phyloP scores from a whole-genome alignment of 35 echinoderm and acorn worm species.

The Lytechinus variegatus region DNA sequence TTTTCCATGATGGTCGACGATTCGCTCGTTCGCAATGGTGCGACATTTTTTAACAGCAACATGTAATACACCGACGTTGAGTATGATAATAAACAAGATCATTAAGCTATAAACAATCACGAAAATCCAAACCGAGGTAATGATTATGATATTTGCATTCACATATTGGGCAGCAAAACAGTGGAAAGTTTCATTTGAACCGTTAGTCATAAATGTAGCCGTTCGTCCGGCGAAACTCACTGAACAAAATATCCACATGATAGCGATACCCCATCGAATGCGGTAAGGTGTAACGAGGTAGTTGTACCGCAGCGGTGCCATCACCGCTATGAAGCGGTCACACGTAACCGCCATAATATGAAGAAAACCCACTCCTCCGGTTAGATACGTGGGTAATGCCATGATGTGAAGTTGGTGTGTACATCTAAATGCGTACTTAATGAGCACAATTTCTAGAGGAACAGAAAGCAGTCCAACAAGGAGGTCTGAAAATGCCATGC shows the following conservation, averaged over 20 bases:
- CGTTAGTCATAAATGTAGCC: background rate
- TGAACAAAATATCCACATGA: background rate
- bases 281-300: background rate
- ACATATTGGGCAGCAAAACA: background rate
- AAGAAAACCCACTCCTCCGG: background rate
- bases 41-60: background rate
- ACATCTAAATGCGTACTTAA: background rate
- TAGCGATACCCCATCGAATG: background rate
- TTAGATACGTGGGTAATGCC: background rate
- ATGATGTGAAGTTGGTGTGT: background rate
- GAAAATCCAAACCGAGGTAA: background rate
- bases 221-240: background rate
- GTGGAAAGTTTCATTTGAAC: background rate
- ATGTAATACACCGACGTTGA: background rate
- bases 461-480: background rate
- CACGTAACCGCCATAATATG: background rate
- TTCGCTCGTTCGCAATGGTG: background rate
- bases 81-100: background rate
- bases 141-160: background rate
- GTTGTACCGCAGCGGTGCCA: background rate
- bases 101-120: background rate
- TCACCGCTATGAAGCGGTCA: background rate
- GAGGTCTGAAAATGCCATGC: background rate
- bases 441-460: background rate
- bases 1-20: background rate